These are phyloP conservation scores for Anarsia innoxiella DNA, from an alignment of 2,888 invertebrate species.

Conservation along the genomic window DNA sequence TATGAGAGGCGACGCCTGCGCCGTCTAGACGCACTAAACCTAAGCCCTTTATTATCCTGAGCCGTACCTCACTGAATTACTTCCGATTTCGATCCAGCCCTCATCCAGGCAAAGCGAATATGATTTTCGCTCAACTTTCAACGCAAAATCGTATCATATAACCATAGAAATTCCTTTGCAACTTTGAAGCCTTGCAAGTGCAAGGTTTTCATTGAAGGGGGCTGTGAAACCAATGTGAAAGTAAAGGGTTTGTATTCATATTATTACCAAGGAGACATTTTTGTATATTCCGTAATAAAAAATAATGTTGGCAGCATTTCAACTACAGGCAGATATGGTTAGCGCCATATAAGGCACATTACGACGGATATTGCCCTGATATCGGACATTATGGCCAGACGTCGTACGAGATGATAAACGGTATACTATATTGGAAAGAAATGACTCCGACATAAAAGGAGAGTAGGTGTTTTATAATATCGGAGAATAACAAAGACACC, in stretches of 20 bases:
- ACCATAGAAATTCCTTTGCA: no score
- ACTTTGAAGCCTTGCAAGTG: no score
- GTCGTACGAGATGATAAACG: constrained; percentile 15
- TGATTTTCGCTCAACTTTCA: not conserved
- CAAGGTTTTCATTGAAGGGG: no score
- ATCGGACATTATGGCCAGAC: constrained; percentile 29
- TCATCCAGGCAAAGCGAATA: constrained; percentile 2
- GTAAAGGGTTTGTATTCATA: no score
- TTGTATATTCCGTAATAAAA: no score
- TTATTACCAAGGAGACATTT: no score
- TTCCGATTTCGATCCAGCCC: constrained; percentile 6
- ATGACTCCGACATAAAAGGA: constrained; percentile 15
- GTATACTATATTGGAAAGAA: constrained; percentile 11
- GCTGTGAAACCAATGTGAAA: no score
- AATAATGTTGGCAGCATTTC: constrained; percentile 14
- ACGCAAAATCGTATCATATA: not conserved
- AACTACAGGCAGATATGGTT: constrained; percentile 2
- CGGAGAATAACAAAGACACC: constrained; percentile 1
- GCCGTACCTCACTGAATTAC: not conserved
- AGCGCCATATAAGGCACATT: constrained; percentile 27
- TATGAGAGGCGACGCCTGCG: constrained; percentile 17
- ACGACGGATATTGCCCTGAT: constrained; percentile 28
- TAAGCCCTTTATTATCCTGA: constrained; percentile 18
- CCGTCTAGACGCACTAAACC: constrained; percentile 34
- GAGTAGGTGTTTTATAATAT: constrained; percentile 5